phyloP scores from a whole-genome alignment of 2,888 invertebrate genomes.

The Mesorhabditis spiculigera region DNA sequence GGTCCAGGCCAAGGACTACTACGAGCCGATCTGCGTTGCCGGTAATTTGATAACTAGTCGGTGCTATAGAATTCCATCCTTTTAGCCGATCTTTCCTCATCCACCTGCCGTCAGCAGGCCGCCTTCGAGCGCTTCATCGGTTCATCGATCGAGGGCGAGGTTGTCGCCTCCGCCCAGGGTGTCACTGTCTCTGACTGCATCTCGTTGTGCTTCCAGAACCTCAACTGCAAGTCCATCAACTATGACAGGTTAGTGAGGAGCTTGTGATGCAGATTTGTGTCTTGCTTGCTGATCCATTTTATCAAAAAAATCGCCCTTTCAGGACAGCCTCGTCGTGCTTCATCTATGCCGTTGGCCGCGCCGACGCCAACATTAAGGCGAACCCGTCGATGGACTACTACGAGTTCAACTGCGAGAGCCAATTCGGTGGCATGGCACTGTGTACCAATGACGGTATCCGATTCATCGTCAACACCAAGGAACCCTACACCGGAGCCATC shows the following conservation, averaged over 20 bases:
- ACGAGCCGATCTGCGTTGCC: constrained; percentile 58
- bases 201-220: constrained; percentile 58
- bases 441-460: constrained; percentile 59
- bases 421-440: constrained; percentile 59
- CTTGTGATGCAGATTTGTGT: neutral
- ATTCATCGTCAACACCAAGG: constrained; percentile 59
- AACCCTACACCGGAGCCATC: constrained; percentile 59
- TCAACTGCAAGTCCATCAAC: constrained; percentile 59
- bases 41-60: constrained; percentile 23
- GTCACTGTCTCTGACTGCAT: constrained; percentile 58
- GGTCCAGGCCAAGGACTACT: constrained; percentile 57
- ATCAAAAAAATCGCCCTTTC: constrained; percentile 4
- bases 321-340: constrained; percentile 55
- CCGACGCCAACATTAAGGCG: constrained; percentile 51
- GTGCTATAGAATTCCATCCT: constrained; percentile 8
- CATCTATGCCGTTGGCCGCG: constrained; percentile 54
- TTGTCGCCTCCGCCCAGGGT: constrained; percentile 18
- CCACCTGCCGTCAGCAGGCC: constrained; percentile 58
- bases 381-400: constrained; percentile 58
- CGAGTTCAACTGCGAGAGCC: constrained; percentile 59
- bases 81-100: constrained; percentile 57
- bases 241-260: constrained; percentile 42
- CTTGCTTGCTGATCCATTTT: neutral
- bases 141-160: constrained; percentile 54
- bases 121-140: constrained; percentile 58